Base-by-base conservation (phyloP, 2,888 invertebrate genomes). In the Pyrrhosoma nymphula region DNA sequence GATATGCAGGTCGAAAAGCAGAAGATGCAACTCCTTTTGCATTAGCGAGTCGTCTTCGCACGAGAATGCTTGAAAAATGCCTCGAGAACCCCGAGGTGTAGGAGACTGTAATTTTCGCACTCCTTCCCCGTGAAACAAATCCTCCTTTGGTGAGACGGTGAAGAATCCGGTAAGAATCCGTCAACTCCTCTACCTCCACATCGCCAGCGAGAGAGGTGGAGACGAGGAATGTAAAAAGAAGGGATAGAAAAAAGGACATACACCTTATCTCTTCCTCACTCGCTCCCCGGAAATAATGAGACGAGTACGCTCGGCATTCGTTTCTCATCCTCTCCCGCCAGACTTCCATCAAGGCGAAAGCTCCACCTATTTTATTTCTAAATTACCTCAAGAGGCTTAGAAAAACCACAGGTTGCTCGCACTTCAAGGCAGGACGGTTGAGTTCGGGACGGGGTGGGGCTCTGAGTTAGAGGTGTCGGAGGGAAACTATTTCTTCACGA, bases 341-440 rank as follows among this genome's bases (percentile, higher is more conserved):
- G 30, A 82, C 82, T 35, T 82, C n/a, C 82, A 35, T 30, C 82
- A 82, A 12, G 82, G 35, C 69, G n/a, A 16, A n/a, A 69, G 69
- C 69, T 26, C 2, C 69, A 23, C 23, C n/a, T 4, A 1, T 26
- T 69, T 14, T 63, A 3, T 69, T 82, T 82, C 69, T 6, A 26
- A 26, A n/a, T n/a, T 69, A 4, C 1, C 35, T 3, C 82, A 82
- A 82, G 82, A 12, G 82, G 82, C 82, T 82, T 82, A 82, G 82
- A 82, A 82, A 82, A 82, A 82, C 82, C 82, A 82, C 82, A 82
- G 35, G 82, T 82, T 82, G 82, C 82, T 35, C 82, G 14, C 82
- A 82, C 82, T 82, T 82, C 82, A 82, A 82, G 82, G 82, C 4
- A 35, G 35, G 26, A 82, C 12, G 30, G 26, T 23, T 82, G 82